Percentiles rank a stretch among this genome's conserved stretches.
Evolutionary conservation across 37 sponge, comb jelly and placozoan genomes (phyloP).

Genomic region (Beroe forskalii): DNA sequence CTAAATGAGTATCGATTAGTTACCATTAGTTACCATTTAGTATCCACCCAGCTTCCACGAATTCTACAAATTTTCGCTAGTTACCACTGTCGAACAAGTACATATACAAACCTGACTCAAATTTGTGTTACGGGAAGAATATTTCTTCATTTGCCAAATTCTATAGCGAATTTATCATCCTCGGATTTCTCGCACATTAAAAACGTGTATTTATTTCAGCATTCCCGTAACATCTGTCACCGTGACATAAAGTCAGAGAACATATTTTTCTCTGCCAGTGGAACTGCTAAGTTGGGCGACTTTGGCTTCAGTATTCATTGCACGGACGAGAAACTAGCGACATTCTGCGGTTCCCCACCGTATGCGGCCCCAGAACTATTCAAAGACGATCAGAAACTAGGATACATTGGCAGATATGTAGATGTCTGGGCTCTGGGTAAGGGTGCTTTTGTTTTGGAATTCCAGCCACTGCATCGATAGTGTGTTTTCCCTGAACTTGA

Average conservation of each 20-base stretch:
- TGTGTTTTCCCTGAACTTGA: neutral
- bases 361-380: constrained; percentile 90
- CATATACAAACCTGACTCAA: no score
- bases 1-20: no score
- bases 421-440: constrained; percentile 85
- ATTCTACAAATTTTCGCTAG: no score
- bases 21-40: no score
- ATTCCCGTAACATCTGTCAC: constrained; percentile 72
- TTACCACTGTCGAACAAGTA: no score
- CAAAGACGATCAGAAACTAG: constrained; percentile 70
- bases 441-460: no score
- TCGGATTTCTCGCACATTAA: no score
- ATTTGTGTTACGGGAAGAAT: no score
- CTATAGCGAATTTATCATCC: no score
- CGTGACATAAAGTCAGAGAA: constrained; percentile 88
- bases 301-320: constrained; percentile 83
- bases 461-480: neutral
- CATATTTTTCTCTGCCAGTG: constrained; percentile 72
- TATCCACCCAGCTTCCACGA: no score
- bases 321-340: constrained; percentile 65
- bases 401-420: constrained; percentile 71
- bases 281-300: constrained; percentile 77
- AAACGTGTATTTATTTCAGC: constrained; percentile 67
- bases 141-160: no score
- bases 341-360: constrained; percentile 88